These are phyloP conservation scores for Orussus abietinus DNA, from an alignment of 1,140 invertebrate species.

Conservation along the genomic window DNA sequence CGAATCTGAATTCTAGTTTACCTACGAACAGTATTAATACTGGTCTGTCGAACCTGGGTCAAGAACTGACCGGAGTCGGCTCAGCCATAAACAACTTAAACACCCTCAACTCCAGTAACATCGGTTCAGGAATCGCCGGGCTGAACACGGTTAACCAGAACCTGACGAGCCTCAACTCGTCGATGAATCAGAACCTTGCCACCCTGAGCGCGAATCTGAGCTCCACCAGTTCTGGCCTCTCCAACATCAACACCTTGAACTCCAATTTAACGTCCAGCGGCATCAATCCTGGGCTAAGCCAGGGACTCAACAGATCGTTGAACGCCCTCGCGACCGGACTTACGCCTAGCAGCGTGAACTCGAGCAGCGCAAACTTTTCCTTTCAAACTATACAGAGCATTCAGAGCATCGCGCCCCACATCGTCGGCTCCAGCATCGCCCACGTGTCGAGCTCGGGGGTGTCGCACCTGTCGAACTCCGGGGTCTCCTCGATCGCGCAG, in stretches of 20 bases:
- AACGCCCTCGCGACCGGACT: slow-evolving; percentile 38
- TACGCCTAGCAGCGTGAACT: slow-evolving; percentile 40
- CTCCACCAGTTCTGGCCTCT: slow-evolving; percentile 19
- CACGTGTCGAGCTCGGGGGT: slow-evolving; percentile 36
- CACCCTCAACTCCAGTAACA: slow-evolving; percentile 43
- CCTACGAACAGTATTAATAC: slow-evolving; percentile 50
- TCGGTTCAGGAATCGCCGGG: slow-evolving; percentile 41
- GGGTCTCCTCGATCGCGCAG: slow-evolving; percentile 32
- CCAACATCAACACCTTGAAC: slow-evolving; percentile 24
- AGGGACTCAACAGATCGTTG: slow-evolving; percentile 36
- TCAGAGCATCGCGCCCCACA: slow-evolving; percentile 48
- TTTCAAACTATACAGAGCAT: slow-evolving; percentile 50
- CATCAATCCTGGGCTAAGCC: slow-evolving; percentile 39
- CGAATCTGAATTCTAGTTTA: slow-evolving; percentile 44
- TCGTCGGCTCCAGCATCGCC: slow-evolving; percentile 43
- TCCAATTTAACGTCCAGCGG: slow-evolving; percentile 28
- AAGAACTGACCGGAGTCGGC: slow-evolving; percentile 47
- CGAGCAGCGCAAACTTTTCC: slow-evolving; percentile 40
- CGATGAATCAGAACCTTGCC: slow-evolving; percentile 40
- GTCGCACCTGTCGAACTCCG: slow-evolving; percentile 37
- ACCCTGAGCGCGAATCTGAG: slow-evolving; percentile 32
- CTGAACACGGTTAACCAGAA: slow-evolving; percentile 43
- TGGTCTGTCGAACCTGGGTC: slow-evolving; percentile 41
- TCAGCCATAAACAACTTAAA: slow-evolving; percentile 42
- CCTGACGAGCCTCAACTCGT: slow-evolving; percentile 40